Evolutionary conservation across 2,113 vertebrate genomes (phyloP).

Genomic region (Pluvianellus socialis): DNA sequence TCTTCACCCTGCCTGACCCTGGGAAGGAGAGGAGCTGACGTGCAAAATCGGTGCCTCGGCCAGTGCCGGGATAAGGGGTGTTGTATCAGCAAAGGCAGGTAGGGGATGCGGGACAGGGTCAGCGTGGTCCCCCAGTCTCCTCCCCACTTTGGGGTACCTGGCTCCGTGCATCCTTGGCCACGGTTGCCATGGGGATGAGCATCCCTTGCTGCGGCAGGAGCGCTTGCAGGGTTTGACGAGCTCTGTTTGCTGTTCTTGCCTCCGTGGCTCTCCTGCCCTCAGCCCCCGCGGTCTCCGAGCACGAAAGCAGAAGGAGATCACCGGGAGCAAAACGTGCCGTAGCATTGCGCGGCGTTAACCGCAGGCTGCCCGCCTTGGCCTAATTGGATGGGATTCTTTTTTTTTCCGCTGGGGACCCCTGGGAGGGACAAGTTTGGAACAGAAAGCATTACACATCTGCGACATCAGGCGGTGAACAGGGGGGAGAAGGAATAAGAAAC

Average conservation of each 20-base stretch:
- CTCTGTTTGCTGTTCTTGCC: background rate
- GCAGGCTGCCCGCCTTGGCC: background rate
- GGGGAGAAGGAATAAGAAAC: background rate
- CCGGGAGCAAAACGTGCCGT: background rate
- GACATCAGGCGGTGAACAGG: background rate
- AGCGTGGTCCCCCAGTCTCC: fast-evolving
- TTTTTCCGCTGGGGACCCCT: background rate
- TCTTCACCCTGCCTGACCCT: background rate
- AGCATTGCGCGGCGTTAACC: background rate
- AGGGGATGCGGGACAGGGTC: background rate
- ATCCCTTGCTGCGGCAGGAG: constrained; percentile 27
- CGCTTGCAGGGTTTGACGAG: background rate
- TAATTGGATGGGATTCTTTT: background rate
- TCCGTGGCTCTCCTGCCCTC: background rate
- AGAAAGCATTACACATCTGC: background rate
- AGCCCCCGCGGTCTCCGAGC: background rate
- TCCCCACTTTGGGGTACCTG: background rate
- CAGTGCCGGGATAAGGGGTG: background rate
- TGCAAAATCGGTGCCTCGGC: background rate
- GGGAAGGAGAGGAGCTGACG: background rate
- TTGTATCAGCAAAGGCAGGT: background rate
- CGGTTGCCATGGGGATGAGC: constrained; percentile 64
- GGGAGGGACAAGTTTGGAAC: background rate
- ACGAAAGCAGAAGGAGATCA: background rate
- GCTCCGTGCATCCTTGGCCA: background rate